These are phyloP conservation scores for Rhodophaea formosa DNA, from an alignment of 2,888 invertebrate genomes.

Conservation along the genomic window DNA sequence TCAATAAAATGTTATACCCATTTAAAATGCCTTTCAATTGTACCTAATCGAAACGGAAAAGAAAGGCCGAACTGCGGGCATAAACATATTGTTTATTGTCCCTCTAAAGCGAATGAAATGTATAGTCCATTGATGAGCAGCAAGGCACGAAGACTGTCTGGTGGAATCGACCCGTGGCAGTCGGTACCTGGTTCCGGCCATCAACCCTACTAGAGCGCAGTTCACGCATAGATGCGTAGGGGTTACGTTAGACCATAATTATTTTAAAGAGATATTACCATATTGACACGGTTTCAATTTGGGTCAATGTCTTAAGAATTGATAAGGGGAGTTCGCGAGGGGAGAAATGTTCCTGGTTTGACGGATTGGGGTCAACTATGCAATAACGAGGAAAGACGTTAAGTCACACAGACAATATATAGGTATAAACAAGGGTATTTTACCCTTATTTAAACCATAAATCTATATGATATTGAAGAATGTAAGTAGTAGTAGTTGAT, in stretches of 20 bases:
- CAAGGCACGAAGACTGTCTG: constrained; percentile 52
- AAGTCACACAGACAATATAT: not conserved
- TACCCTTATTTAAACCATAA: no score
- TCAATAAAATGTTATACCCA: not conserved
- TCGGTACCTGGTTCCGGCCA: constrained; percentile 65
- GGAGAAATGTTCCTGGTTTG: not conserved
- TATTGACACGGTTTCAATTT: constrained; percentile 14
- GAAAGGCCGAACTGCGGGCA: not conserved
- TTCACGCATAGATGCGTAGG: constrained; percentile 35
- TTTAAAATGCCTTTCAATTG: not conserved
- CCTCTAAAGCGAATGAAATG: not conserved
- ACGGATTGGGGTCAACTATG: not conserved
- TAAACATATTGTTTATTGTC: not conserved
- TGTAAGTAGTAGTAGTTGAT: no score
- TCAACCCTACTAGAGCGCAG: constrained; percentile 55
- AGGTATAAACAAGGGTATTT: no score
- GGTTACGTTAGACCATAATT: not conserved
- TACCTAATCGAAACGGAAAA: not conserved
- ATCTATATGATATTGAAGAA: no score
- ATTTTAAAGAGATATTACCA: constrained; percentile 14
- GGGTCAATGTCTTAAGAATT: constrained; percentile 14
- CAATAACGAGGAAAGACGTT: not conserved
- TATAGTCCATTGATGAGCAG: constrained; percentile 43
- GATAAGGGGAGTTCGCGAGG: not conserved
- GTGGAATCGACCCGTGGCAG: constrained; percentile 66